Percentiles rank a stretch among this genome's conserved stretches.
phyloP scores from a whole-genome alignment of 1,140 invertebrate genomes.

The Drosophila bifasciata region DNA sequence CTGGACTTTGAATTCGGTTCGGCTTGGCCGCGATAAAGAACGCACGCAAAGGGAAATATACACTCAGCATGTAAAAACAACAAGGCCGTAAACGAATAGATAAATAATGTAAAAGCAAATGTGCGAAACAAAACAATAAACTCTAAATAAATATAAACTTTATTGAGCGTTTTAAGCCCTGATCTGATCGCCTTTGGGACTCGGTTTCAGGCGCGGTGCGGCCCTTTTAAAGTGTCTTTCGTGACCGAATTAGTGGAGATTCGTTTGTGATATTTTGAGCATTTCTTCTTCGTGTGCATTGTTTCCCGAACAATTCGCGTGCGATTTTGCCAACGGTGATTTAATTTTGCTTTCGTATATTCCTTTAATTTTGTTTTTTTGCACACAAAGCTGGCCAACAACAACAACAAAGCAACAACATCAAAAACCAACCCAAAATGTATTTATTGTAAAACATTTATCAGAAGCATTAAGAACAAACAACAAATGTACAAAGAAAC shows the following conservation, averaged over 20 bases:
- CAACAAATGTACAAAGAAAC: constrained; percentile 52
- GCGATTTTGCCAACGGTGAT: too few species aligned
- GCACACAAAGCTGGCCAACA: constrained; percentile 24
- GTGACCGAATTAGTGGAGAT: background rate
- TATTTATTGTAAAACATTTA: constrained; percentile 56
- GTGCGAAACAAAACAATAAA: constrained; percentile 64
- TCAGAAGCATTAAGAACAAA: constrained; percentile 26
- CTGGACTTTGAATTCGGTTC: too few species aligned
- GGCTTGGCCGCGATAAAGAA: background rate
- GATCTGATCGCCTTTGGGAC: too few species aligned
- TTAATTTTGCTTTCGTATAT: constrained; percentile 9
- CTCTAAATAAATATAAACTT: constrained; percentile 21
- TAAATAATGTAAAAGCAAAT: constrained; percentile 47
- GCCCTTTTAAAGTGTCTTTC: constrained; percentile 4
- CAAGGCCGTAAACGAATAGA: constrained; percentile 34
- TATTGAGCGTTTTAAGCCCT: constrained; percentile 16
- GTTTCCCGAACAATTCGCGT: too few species aligned
- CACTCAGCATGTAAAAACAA: background rate
- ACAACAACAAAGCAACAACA: constrained; percentile 18
- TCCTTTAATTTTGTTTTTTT: constrained; percentile 1
- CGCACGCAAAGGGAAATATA: background rate
- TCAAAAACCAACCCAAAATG: constrained; percentile 18
- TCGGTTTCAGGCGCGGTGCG: constrained; percentile 18
- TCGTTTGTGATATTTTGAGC: constrained; percentile 8
- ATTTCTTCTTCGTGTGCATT: too few species aligned